Conservation (phyloP, 2,888 invertebrate genomes). For the Isotomurus palustris region DNA sequence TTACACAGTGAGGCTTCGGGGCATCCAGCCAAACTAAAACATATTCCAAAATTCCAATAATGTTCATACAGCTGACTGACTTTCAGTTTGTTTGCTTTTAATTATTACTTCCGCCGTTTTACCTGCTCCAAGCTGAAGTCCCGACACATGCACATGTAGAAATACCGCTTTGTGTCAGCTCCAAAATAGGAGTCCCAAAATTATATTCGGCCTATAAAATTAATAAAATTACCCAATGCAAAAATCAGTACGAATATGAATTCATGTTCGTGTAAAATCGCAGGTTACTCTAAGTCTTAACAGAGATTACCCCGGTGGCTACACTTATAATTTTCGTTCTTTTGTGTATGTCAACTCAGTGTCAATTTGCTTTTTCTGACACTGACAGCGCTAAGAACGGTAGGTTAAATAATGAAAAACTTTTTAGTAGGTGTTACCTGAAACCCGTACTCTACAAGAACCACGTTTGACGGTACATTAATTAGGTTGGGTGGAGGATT, state of each 20-base stretch:
- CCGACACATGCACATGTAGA: constrained; percentile 57
- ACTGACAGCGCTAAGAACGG: background rate
- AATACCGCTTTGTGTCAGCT: constrained; percentile 52
- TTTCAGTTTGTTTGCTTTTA: background rate
- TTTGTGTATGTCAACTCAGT: background rate
- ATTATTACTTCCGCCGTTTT: no score
- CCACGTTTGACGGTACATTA: constrained; percentile 54
- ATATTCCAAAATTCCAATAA: constrained; percentile 6
- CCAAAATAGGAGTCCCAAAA: constrained; percentile 55
- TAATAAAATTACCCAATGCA: constrained; percentile 7
- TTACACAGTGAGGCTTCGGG: constrained; percentile 59
- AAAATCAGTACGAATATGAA: background rate
- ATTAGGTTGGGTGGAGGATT: constrained; percentile 45
- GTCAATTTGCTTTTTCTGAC: background rate
- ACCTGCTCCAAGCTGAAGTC: constrained; percentile 59
- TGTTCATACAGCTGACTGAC: background rate
- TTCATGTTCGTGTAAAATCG: constrained; percentile 40
- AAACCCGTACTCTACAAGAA: constrained; percentile 59
- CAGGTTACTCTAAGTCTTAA: constrained; percentile 19
- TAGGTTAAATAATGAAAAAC: background rate
- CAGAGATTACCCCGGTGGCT: constrained; percentile 23
- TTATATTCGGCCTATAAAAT: constrained; percentile 55
- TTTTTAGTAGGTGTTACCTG: constrained; percentile 51
- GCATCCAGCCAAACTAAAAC: constrained; percentile 56
- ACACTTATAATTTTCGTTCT: constrained; percentile 23